These are phyloP conservation scores for Drosophila sulfurigaster DNA, from an alignment of 1,140 invertebrate genomes.

Conservation along the genomic window DNA sequence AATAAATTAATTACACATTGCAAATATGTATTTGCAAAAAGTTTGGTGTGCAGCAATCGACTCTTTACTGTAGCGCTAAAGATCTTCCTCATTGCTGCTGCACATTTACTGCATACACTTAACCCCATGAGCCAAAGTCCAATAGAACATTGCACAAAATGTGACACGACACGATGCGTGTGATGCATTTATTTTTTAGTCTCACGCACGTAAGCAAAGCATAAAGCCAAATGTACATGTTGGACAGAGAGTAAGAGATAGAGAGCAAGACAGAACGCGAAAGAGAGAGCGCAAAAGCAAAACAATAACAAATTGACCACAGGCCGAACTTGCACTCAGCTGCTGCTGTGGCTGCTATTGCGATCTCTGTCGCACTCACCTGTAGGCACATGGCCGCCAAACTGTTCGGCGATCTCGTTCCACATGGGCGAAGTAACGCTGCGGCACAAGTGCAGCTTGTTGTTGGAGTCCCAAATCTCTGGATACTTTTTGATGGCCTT, in stretches of 20 bases:
- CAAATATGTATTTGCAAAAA: no score
- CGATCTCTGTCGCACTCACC: constrained; percentile 59
- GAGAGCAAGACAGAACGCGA: background rate
- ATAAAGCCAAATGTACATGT: background rate
- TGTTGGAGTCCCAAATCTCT: constrained; percentile 83
- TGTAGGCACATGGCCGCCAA: constrained; percentile 82
- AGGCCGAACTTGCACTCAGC: constrained; percentile 17
- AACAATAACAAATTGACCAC: constrained; percentile 33
- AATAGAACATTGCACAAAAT: constrained; percentile 24
- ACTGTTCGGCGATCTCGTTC: constrained; percentile 83
- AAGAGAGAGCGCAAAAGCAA: constrained; percentile 10
- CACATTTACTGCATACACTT: background rate
- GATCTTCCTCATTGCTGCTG: no score
- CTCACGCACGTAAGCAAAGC: constrained; percentile 15
- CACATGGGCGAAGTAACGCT: constrained; percentile 83
- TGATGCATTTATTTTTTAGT: constrained; percentile 45
- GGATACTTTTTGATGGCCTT: constrained; percentile 84
- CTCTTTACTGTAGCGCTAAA: no score
- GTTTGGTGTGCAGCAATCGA: no score
- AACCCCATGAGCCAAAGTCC: constrained; percentile 9
- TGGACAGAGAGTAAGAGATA: constrained; percentile 13
- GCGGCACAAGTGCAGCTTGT: constrained; percentile 82
- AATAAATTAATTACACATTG: no score
- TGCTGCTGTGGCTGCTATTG: background rate
- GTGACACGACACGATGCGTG: constrained; percentile 11